Evolutionary conservation across 2,797 vertebrate genomes (phyloP), one percentile per base, ranked within the genome.

Genomic region (Dicrostonyx torquatus): DNA sequence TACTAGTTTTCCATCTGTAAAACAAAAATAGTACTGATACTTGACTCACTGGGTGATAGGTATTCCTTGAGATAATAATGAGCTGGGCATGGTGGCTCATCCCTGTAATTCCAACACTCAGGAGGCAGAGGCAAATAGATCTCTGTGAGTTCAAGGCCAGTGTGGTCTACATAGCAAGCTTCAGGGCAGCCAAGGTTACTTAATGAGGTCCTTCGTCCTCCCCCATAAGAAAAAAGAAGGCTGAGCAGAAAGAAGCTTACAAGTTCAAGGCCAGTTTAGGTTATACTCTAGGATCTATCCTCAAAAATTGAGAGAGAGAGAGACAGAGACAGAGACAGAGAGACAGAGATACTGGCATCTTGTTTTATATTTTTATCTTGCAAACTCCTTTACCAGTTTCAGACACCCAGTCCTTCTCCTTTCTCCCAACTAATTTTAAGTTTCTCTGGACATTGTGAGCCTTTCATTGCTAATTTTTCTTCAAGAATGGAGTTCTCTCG

Each of bases 1-100:
- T 90, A 77, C 17, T 22, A 90, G 48, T 29, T 96, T 92, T 78
- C 87, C 88, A 75, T 84, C n/a, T 87, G 70, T 92, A 91, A 95
- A 97, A 94, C 83, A 76, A 95, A 66, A 87, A 15, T 88, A 60
- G 79, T n/a, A 43, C 50, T 18, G 87, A 48, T 76, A 64, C 11
- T 77, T 91, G 77, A 82, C 18, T 87, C 45, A 76, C 26, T 62
- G 75, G 82, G 34, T 45, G 40, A 66, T 93, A 68, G 78, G 37
- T 72, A 76, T 92, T 89, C 79, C 95, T 70, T 62, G 77, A 88
- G 14, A 93, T 26, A 77, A 37, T 88, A 93, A 75, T 1, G 4
- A 76, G 29, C 34, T 58, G 53, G 45, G 24, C 13, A 53, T 20
- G 14, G n/a, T 70, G 83, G 22, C 68, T 58, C 15, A 20, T 37